phyloP scores from a whole-genome alignment of 2,113 vertebrate genomes.

The Anarhynchus alexandrinus region DNA sequence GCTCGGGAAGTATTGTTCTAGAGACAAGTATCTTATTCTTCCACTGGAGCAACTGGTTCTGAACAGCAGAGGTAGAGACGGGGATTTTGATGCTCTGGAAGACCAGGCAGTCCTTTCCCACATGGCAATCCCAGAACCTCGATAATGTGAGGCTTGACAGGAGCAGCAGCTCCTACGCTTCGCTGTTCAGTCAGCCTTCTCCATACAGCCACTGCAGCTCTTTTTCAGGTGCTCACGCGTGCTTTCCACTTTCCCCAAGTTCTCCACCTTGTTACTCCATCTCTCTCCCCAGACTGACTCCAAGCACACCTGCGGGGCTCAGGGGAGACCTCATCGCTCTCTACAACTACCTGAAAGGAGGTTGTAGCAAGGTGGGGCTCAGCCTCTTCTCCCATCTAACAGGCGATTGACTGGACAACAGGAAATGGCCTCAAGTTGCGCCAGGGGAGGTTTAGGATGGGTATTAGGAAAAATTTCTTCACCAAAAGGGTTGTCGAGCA shows the following conservation, averaged over 20 bases:
- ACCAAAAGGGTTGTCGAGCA: background rate
- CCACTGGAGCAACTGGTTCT: background rate
- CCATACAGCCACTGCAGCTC: background rate
- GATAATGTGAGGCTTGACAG: accelerated
- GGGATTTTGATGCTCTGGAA: accelerated
- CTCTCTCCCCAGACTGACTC: background rate
- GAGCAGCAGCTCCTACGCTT: background rate
- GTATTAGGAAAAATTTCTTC: background rate
- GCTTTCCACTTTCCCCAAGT: too few species aligned
- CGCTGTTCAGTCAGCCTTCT: accelerated
- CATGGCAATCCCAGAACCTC: accelerated
- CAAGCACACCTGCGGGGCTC: accelerated
- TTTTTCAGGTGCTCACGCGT: accelerated
- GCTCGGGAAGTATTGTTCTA: too few species aligned
- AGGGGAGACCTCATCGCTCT: background rate
- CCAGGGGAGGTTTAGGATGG: background rate
- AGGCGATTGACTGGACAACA: background rate
- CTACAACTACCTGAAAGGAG: background rate
- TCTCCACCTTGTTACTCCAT: accelerated
- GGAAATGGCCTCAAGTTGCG: background rate
- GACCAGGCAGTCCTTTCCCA: background rate
- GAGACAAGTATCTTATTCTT: too few species aligned
- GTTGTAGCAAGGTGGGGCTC: background rate
- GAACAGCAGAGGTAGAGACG: accelerated
- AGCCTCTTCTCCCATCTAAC: background rate